Percentiles rank a stretch among this genome's conserved stretches.
phyloP scores from a whole-genome alignment of 2,888 invertebrate genomes.

The Allacma fusca region DNA sequence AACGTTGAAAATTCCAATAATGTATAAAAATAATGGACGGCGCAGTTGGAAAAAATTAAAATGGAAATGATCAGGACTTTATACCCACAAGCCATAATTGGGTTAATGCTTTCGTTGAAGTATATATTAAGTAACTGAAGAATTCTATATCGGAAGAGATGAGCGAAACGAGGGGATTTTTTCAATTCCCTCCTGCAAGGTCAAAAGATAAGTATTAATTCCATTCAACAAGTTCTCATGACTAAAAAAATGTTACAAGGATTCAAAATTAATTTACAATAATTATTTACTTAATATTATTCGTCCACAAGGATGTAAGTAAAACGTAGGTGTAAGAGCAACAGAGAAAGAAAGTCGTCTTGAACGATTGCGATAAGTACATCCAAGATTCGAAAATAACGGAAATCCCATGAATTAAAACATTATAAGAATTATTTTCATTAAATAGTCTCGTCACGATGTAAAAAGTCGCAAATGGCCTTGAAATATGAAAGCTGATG shows the following conservation, averaged over 20 bases:
- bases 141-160: background rate
- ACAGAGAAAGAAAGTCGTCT: background rate
- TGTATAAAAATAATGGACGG: too few species aligned
- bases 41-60: too few species aligned
- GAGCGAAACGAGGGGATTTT: too few species aligned
- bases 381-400: background rate
- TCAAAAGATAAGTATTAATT: too few species aligned
- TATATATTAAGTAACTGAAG: background rate
- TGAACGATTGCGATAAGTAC: background rate
- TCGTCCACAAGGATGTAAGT: background rate
- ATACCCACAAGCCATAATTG: background rate
- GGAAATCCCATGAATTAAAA: background rate
- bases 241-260: too few species aligned
- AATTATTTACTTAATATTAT: slow-evolving; percentile 30
- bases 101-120: background rate
- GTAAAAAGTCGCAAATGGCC: background rate
- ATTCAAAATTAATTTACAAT: too few species aligned
- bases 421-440: background rate
- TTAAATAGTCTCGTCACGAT: background rate
- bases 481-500: background rate
- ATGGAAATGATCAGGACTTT: too few species aligned
- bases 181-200: too few species aligned
- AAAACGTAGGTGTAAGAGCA: background rate
- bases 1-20: too few species aligned
- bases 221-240: too few species aligned